These are phyloP conservation scores for Lathronympha strigana DNA, from an alignment of 2,888 invertebrate genomes.

Conservation along the genomic window DNA sequence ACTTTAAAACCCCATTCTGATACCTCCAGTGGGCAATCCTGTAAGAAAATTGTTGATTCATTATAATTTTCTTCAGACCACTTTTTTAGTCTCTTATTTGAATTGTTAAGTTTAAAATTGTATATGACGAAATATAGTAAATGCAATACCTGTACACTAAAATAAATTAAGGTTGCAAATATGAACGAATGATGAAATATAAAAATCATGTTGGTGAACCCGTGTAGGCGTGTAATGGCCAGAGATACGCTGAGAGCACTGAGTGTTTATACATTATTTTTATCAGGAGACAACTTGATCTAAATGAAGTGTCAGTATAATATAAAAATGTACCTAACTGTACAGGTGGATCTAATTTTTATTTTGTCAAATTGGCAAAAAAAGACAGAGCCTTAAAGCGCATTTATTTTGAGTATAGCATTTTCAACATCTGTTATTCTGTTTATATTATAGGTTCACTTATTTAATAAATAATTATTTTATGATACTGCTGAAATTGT, in stretches of 20 bases:
- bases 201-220: slow-evolving; percentile 12
- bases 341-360: background rate
- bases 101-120: no score
- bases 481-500: no score
- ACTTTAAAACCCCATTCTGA: slow-evolving; percentile 61
- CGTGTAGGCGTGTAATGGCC: background rate
- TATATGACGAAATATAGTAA: background rate
- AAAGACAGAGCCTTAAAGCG: background rate
- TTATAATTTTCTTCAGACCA: no score
- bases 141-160: slow-evolving; percentile 27
- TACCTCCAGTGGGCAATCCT: slow-evolving; percentile 69
- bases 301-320: slow-evolving; percentile 29
- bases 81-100: no score
- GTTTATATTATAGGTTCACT: no score
- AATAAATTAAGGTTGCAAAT: slow-evolving; percentile 1
- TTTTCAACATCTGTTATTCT: no score
- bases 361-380: background rate
- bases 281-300: slow-evolving; percentile 4
- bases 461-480: no score
- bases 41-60: slow-evolving; percentile 44
- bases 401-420: no score
- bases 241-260: background rate
- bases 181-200: background rate
- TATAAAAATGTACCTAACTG: background rate
- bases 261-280: slow-evolving; percentile 22